phyloP scores from a whole-genome alignment of 2,113 vertebrate genomes.

The Zonotrichia leucophrys region DNA sequence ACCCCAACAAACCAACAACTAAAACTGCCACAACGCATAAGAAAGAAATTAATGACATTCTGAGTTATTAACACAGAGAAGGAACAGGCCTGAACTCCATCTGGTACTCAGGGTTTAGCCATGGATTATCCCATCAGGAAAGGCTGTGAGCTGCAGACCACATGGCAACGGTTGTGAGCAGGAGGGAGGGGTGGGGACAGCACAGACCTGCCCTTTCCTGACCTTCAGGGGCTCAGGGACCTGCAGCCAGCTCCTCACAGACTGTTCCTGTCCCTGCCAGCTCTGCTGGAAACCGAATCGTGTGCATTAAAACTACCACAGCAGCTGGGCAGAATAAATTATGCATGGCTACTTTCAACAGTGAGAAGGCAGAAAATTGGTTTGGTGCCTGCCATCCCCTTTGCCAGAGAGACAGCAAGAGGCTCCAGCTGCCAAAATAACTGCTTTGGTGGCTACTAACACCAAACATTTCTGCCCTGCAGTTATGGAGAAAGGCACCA shows the following conservation, averaged over 20 bases:
- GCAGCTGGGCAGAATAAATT: conserved; percentile 70
- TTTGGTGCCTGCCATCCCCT: neutral
- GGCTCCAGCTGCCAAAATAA: neutral
- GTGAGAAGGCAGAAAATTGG: neutral
- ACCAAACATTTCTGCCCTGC: neutral
- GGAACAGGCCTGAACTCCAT: conserved; percentile 22
- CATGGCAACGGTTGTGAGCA: conserved; percentile 23
- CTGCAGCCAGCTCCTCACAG: conserved; percentile 23
- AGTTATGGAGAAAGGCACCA: neutral
- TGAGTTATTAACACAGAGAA: conserved; percentile 31
- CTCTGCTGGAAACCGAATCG: conserved; percentile 42
- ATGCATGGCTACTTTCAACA: conserved; percentile 56
- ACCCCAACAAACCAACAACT: neutral
- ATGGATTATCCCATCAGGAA: conserved; percentile 61
- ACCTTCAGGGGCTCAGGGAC: conserved; percentile 47
- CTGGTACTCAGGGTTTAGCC: conserved; percentile 49
- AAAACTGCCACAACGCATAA: conserved; percentile 5
- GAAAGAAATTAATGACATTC: conserved; percentile 43
- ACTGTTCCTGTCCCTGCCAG: neutral
- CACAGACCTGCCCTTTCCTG: neutral
- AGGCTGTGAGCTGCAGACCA: neutral
- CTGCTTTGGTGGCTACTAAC: neutral
- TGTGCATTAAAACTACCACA: conserved; percentile 16
- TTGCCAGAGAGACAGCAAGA: neutral
- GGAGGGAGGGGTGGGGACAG: neutral